phyloP scores from a whole-genome alignment of 2,113 vertebrate genomes.

The Paramisgurnus dabryanus region DNA sequence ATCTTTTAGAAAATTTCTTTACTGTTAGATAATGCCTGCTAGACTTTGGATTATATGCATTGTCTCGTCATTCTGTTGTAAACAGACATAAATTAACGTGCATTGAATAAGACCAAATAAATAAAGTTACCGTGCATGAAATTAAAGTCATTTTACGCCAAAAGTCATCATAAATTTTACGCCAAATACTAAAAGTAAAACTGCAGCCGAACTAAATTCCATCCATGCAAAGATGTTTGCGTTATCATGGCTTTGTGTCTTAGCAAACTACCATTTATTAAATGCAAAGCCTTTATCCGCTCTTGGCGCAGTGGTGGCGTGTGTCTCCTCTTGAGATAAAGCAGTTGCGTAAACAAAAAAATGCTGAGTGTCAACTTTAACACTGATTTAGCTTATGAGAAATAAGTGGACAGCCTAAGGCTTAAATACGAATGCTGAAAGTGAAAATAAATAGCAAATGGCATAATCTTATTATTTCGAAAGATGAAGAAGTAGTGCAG shows the following conservation, averaged over 20 bases:
- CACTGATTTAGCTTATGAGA: conserved; percentile 71
- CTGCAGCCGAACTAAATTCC: conserved; percentile 67
- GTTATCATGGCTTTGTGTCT: conserved; percentile 70
- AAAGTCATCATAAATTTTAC: too few species aligned
- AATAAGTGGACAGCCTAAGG: conserved; percentile 69
- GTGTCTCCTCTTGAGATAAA: conserved; percentile 68
- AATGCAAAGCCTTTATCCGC: conserved; percentile 73
- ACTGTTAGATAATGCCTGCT: not conserved
- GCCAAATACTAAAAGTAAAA: conserved; percentile 38
- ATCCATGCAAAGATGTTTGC: conserved; percentile 66
- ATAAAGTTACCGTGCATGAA: not conserved
- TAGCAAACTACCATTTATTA: conserved; percentile 68
- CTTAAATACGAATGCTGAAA: conserved; percentile 69
- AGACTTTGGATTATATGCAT: not conserved
- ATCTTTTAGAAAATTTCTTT: too few species aligned
- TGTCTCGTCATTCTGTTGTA: not conserved
- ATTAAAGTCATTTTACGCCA: too few species aligned
- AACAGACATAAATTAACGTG: not conserved
- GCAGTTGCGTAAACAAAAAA: conserved; percentile 69
- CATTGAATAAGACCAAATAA: too few species aligned
- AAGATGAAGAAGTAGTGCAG: conserved; percentile 60
- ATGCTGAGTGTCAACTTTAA: conserved; percentile 72
- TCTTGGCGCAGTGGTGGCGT: conserved; percentile 59
- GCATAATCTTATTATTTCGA: conserved; percentile 66
- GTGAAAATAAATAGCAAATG: conserved; percentile 54